Percentiles rank a stretch among this genome's conserved stretches.
These are phyloP conservation scores for Pseudomyrmex cubaensis DNA, from an alignment of 1,140 invertebrate genomes.

Conservation along the genomic window DNA sequence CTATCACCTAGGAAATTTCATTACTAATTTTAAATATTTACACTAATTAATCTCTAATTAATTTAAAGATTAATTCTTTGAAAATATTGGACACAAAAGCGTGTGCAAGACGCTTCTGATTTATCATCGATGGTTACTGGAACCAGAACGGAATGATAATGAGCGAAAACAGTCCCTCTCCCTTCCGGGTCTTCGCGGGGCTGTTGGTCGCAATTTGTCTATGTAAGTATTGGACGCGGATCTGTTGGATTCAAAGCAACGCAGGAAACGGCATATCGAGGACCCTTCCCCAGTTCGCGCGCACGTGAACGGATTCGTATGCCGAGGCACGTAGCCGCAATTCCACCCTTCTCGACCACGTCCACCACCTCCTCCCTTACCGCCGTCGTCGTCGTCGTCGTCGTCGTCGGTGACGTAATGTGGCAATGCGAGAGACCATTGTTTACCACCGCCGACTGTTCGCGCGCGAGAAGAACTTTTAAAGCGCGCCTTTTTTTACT, in stretches of 20 bases:
- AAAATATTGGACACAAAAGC: too few relatives aligned
- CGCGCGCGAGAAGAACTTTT: too few relatives aligned
- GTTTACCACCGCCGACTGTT: too few relatives aligned
- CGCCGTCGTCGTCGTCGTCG: slow-evolving; percentile 5
- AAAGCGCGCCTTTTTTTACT: background rate
- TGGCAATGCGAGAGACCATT: too few relatives aligned
- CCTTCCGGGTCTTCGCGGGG: slow-evolving; percentile 32
- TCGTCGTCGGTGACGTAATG: too few relatives aligned
- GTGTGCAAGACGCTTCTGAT: slow-evolving; percentile 58
- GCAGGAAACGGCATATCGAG: slow-evolving; percentile 49
- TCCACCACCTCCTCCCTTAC: slow-evolving; percentile 51
- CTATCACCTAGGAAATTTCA: too few relatives aligned
- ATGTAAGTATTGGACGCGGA: slow-evolving; percentile 70
- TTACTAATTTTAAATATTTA: too few relatives aligned
- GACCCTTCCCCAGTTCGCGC: slow-evolving; percentile 20
- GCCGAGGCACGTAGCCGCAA: slow-evolving; percentile 78
- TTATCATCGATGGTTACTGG: slow-evolving; percentile 66
- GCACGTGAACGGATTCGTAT: slow-evolving; percentile 73
- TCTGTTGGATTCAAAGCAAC: slow-evolving; percentile 70
- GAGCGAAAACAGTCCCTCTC: slow-evolving; percentile 21
- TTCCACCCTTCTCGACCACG: slow-evolving; percentile 76
- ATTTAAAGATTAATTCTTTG: background rate
- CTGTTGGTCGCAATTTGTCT: slow-evolving; percentile 71
- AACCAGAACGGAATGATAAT: slow-evolving; percentile 68
- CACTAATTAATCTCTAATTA: background rate